Conservation (phyloP, 2,113 vertebrate genomes). For the Oreocharis arfaki region DNA sequence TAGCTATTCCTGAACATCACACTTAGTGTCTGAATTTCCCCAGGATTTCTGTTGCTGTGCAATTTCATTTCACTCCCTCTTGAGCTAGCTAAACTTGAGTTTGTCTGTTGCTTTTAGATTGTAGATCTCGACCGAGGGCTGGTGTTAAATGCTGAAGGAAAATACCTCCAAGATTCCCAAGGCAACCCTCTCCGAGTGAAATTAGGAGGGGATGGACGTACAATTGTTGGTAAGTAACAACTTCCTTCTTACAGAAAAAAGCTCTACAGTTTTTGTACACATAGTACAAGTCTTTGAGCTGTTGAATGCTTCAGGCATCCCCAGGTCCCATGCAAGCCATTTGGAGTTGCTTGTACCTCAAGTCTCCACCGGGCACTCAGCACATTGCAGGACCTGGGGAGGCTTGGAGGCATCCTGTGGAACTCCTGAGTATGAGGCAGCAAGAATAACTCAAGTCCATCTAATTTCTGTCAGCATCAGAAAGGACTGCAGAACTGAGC, state of each 20-base stretch:
- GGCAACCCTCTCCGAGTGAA: constrained; percentile 90
- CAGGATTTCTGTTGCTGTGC: not conserved
- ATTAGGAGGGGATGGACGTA: constrained; percentile 91
- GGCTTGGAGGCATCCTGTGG: not conserved
- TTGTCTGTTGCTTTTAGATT: constrained; percentile 73
- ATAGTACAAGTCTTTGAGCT: not conserved
- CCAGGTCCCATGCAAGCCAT: not conserved
- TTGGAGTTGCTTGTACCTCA: not conserved
- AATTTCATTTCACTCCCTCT: not conserved
- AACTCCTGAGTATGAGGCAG: accelerated
- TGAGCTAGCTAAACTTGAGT: not conserved
- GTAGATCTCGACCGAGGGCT: constrained; percentile 89
- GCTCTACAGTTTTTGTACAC: not conserved
- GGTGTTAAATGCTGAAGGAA: constrained; percentile 90
- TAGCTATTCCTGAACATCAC: not conserved
- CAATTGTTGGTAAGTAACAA: constrained; percentile 86
- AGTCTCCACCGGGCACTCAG: not conserved
- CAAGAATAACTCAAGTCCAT: not conserved
- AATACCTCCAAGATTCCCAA: constrained; percentile 90
- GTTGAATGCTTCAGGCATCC: not conserved
- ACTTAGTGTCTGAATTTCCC: not conserved
- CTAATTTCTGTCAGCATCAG: not conserved
- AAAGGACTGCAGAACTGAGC: not conserved
- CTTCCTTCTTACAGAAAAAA: not conserved
- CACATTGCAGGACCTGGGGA: not conserved